Percentiles rank a stretch among this genome's conserved stretches.
These are phyloP conservation scores for Pipistrellus pipistrellus DNA, from an alignment of 2,797 vertebrate genomes.

Conservation along the genomic window DNA sequence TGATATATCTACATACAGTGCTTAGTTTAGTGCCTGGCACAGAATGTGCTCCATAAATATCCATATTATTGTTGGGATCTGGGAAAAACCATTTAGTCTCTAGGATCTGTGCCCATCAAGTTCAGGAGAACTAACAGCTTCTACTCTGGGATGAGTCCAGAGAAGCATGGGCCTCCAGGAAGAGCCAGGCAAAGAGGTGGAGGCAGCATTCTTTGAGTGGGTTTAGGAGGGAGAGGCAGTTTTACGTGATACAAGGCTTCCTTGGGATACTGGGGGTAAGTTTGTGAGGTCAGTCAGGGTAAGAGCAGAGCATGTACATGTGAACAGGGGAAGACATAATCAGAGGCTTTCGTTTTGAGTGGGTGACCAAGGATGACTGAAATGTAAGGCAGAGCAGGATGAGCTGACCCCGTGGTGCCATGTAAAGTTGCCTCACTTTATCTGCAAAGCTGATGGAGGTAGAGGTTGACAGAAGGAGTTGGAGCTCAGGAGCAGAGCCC, in stretches of 20 bases:
- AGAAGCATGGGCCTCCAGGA: background rate
- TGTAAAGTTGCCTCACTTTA: background rate
- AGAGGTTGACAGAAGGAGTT: background rate
- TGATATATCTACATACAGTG: background rate
- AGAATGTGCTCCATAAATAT: background rate
- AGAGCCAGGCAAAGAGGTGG: background rate
- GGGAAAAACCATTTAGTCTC: background rate
- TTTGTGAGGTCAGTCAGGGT: background rate
- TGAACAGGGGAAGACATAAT: background rate
- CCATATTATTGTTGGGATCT: background rate
- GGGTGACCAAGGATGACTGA: background rate
- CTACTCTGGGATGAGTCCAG: background rate
- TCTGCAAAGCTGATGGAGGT: background rate
- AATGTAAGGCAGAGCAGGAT: background rate
- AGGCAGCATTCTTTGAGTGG: background rate
- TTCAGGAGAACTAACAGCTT: background rate
- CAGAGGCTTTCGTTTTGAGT: background rate
- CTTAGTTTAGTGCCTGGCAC: background rate
- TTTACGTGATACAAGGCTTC: background rate
- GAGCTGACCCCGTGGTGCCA: background rate
- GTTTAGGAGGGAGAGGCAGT: background rate
- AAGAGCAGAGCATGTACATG: background rate
- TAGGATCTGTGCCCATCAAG: background rate
- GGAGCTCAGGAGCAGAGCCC: background rate
- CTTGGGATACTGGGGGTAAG: background rate